Evolutionary conservation across 2,797 vertebrate genomes (phyloP).

Genomic region (Pseudochaenichthys georgianus): DNA sequence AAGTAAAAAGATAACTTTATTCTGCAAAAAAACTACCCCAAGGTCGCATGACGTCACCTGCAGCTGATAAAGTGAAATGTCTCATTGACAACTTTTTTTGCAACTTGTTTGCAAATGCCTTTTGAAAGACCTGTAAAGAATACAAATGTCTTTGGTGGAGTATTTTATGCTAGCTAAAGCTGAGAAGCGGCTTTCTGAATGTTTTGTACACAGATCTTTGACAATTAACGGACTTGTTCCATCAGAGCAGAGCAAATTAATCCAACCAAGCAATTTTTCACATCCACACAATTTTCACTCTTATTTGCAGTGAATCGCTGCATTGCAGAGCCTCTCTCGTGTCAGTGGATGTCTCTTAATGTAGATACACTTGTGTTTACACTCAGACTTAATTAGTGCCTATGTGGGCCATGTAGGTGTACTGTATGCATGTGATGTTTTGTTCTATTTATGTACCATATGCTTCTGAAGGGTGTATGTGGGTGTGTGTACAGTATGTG

Average conservation of each 20-base stretch:
- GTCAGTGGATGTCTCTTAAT: not conserved
- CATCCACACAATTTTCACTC: not conserved
- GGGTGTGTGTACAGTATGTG: constrained; percentile 3
- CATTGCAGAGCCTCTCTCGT: not conserved
- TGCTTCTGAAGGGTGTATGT: constrained; percentile 3
- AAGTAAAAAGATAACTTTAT: too few species aligned
- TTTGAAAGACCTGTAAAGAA: too few species aligned
- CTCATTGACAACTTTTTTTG: too few species aligned
- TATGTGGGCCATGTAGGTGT: constrained; percentile 20
- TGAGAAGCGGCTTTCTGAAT: not conserved
- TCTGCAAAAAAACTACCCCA: too few species aligned
- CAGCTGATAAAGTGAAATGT: too few species aligned
- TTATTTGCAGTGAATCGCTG: constrained; percentile 3
- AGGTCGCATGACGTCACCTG: too few species aligned
- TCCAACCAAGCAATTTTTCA: not conserved
- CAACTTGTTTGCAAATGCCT: too few species aligned
- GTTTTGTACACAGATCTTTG: constrained; percentile 3
- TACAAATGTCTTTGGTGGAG: too few species aligned
- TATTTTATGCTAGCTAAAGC: not conserved
- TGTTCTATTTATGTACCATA: constrained; percentile 30
- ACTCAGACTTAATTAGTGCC: not conserved
- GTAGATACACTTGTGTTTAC: constrained; percentile 10
- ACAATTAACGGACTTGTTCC: not conserved
- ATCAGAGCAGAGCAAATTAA: not conserved
- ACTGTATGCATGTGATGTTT: constrained; percentile 10